Evolutionary conservation across 2,888 invertebrate genomes (phyloP), one percentile per base, ranked within the genome.

Genomic region (Melanostoma scalare): DNA sequence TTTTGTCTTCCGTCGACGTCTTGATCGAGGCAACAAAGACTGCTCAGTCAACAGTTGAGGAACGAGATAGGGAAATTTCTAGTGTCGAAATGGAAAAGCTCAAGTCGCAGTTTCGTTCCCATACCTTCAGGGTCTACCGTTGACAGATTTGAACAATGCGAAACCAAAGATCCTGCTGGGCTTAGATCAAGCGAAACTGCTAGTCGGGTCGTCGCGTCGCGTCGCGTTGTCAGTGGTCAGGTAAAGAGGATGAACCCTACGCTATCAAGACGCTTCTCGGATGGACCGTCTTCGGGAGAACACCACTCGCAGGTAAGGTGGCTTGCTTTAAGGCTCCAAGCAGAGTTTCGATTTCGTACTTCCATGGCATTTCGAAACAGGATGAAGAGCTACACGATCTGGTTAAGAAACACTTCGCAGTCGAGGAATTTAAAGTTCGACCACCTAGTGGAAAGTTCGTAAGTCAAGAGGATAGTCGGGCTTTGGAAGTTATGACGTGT

Each of bases 191-290:
- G 53, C 75, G 8, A 75, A 76, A 30, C 38, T 63, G 48, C 55
- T 69, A 3, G 20, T 46, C 4, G 30, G 55, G 5, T 42, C 6
- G 42, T 42, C 9, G 8, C 9, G 42, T 2, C 9, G 42, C 42
- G 9, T 9, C 42, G 9, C n/a, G 42, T 3, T 8, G 31, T 1
- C 48, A 71, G 3, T 35, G 55, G 1, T 10, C 33, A 5, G 63
- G 56, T 1, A 50, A 20, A 6, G 48, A 55, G 6, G 44, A 76
- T 30, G 55, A 56, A 8, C 65, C 56, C 3, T 35, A 56, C 42
- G 65, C 71, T 20, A 44, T 71, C 3, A 65, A 71, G 44, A 58
- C 71, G 6, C 30, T 67, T 8, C 67, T 72, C 5, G 78, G 60
- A 46, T 78, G 72, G 67, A 53, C 56, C 4, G 52, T 71, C 35